These are phyloP conservation scores for Chamaetylas fuelleborni DNA, from an alignment of 2,113 vertebrate genomes.

Conservation along the genomic window DNA sequence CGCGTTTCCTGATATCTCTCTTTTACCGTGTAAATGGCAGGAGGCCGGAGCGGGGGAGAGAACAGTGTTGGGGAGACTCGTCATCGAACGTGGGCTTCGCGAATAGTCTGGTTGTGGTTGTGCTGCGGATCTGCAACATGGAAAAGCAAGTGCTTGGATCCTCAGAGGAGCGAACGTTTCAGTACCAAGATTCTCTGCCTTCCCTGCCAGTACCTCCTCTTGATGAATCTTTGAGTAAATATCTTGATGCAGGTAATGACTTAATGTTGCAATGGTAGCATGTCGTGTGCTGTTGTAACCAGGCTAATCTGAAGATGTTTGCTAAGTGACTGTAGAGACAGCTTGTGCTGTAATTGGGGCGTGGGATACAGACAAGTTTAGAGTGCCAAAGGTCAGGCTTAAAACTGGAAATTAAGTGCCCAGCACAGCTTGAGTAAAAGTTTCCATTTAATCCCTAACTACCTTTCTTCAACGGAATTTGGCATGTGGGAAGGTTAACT, in stretches of 20 bases:
- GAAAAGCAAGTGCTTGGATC: constrained; percentile 80
- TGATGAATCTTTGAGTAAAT: constrained; percentile 86
- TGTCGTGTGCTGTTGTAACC: neutral
- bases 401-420: neutral
- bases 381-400: neutral
- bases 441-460: neutral
- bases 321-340: neutral
- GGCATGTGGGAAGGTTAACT: neutral
- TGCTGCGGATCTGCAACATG: constrained; percentile 71
- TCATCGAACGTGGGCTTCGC: neutral
- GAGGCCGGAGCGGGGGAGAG: neutral
- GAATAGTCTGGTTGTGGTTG: neutral
- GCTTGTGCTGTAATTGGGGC: neutral
- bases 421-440: neutral
- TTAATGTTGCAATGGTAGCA: neutral
- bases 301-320: neutral
- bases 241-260: constrained; percentile 86
- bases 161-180: constrained; percentile 85
- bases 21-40: neutral
- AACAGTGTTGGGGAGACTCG: fast-evolving
- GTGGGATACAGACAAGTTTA: too few species aligned
- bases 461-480: neutral
- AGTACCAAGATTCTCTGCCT: constrained; percentile 87
- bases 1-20: fast-evolving
- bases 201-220: constrained; percentile 87